Evolutionary conservation across 2,888 invertebrate species (phyloP).

Genomic region (Corythucha ciliata): DNA sequence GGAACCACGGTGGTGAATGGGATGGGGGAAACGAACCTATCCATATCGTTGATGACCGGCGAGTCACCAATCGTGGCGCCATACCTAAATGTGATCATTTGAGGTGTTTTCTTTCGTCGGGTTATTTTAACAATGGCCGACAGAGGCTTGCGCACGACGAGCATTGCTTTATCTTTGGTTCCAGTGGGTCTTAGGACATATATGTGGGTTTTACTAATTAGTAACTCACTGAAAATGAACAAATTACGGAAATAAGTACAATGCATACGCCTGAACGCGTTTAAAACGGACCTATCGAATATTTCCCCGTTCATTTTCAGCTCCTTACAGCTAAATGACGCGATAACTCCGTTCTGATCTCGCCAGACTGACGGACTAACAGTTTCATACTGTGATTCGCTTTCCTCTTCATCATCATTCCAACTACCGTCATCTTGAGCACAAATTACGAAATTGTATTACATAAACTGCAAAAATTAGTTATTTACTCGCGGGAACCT

Average conservation of each 20-base stretch:
- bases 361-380: slow-evolving; percentile 72
- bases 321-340: slow-evolving; percentile 85
- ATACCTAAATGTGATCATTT: slow-evolving; percentile 95
- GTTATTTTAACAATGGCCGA: slow-evolving; percentile 94
- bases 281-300: slow-evolving; percentile 54
- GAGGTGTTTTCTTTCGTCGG: slow-evolving; percentile 88
- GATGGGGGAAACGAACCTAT: slow-evolving; percentile 44
- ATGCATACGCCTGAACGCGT: neutral
- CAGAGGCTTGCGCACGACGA: slow-evolving; percentile 78
- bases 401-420: slow-evolving; percentile 50
- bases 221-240: slow-evolving; percentile 56
- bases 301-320: slow-evolving; percentile 80
- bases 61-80: slow-evolving; percentile 68
- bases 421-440: slow-evolving; percentile 40
- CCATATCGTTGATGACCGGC: slow-evolving; percentile 77
- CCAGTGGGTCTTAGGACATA: slow-evolving; percentile 74
- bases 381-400: slow-evolving; percentile 55
- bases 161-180: slow-evolving; percentile 67
- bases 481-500: slow-evolving; percentile 32
- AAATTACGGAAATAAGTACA: neutral
- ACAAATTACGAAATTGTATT: neutral
- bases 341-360: slow-evolving; percentile 72
- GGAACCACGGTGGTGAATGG: neutral
- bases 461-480: neutral
- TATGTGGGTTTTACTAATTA: slow-evolving; percentile 77